Base-by-base conservation (phyloP, 2,888 invertebrate genomes). In the Endotricha flammealis region DNA sequence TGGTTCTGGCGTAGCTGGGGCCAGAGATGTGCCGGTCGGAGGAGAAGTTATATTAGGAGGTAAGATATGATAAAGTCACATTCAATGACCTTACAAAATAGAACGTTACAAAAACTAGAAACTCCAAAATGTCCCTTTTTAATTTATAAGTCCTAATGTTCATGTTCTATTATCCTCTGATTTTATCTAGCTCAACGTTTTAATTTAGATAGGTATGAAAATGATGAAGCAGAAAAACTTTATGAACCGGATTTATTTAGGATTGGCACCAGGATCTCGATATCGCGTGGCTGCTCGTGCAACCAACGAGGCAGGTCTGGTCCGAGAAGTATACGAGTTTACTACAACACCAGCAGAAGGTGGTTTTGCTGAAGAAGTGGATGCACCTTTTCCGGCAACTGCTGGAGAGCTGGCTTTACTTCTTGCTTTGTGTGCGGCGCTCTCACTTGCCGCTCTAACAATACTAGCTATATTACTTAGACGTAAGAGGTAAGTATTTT, bases 291-390 rank as follows among this genome's bases (percentile, higher is more conserved):
- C 89, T 28, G 88, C 90, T 25, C 86, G 89, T 0, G 90, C 89
- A 13, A 87, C 87, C 4, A 90, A 90, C 58, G 90, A 90, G 57
- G 90, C 90, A 4, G 90, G 90, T 0, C 88, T 87, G 77, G 88
- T 89, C 30, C 81, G 88, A 1, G 89, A 89, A 44, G 87, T 89
- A 33, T 90, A 88, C 53, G 89, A 90, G 57, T 89, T 90, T 54
- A 87, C 88, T 28, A 90, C 90, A 16, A 73, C 81, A 13, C 86
- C 82, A 11, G 59, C 88, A 0, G 88, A 89, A 48, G 90, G 90
- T 8, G 78, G 79, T 12, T 68, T 74, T n/a, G 80, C 85, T 0
- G 78, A 80, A 36, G 81, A 81, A 48, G 85, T 81, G 1, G 85
- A 85, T 32, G 86, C 78, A 1, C 87, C 80, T 0, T 87, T 81